A percentile compares a stretch with the other conserved stretches of the same genome.
Evolutionary conservation across 2,113 vertebrate genomes (phyloP).

Genomic region (Melanostigma gelatinosum): DNA sequence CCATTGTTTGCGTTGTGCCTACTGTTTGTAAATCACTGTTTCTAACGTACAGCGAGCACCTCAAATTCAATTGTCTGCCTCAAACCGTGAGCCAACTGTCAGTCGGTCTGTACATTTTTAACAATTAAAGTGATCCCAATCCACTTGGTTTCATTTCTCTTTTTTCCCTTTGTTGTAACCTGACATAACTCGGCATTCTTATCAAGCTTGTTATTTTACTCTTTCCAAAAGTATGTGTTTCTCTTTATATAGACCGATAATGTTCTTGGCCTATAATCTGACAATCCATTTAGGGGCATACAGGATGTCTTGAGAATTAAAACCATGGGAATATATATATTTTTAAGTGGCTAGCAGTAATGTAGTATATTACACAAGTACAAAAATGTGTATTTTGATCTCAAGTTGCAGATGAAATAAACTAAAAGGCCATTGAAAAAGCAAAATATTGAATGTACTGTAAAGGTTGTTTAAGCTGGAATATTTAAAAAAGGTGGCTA

Average conservation of each 20-base stretch:
- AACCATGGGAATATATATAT: not conserved
- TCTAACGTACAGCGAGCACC: conserved; percentile 38
- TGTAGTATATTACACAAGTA: too few species aligned
- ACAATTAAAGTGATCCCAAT: conserved; percentile 66
- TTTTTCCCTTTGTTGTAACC: not conserved
- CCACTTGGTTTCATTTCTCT: not conserved
- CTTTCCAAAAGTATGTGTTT: not conserved
- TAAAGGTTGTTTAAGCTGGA: not conserved
- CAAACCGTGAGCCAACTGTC: conserved; percentile 27
- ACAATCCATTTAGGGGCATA: not conserved
- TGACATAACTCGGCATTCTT: not conserved
- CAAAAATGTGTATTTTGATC: too few species aligned
- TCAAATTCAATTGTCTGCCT: conserved; percentile 43
- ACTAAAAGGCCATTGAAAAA: too few species aligned
- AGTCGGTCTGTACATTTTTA: conserved; percentile 60
- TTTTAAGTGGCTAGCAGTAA: too few species aligned
- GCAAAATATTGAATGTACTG: not conserved
- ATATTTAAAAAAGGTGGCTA: not conserved
- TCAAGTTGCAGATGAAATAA: too few species aligned
- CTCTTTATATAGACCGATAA: not conserved
- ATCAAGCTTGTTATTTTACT: not conserved
- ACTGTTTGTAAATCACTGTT: conserved; percentile 56
- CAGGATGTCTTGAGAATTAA: not conserved
- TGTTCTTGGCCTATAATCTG: not conserved
- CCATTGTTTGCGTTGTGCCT: conserved; percentile 57